Percentiles rank a stretch among this genome's conserved stretches.
These are phyloP conservation scores for Sclerodermus sp. DNA, from an alignment of 2,888 invertebrate genomes.

Conservation along the genomic window DNA sequence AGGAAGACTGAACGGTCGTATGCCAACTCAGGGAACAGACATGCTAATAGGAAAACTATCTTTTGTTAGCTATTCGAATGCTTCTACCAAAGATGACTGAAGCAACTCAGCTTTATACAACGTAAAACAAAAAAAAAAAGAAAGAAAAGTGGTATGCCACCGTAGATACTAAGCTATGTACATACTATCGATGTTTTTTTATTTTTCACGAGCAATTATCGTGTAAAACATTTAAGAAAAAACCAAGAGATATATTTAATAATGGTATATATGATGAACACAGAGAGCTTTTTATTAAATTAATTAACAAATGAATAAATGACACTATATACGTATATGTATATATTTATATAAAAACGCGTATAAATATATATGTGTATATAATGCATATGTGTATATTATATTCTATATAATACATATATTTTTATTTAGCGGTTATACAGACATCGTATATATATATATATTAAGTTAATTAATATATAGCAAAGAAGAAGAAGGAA, in stretches of 20 bases:
- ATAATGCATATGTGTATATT: background rate
- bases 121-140: slow-evolving; percentile 32
- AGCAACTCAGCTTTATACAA: slow-evolving; percentile 45
- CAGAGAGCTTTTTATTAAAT: background rate
- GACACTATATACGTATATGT: slow-evolving; percentile 21
- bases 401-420: background rate
- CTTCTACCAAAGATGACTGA: slow-evolving; percentile 54
- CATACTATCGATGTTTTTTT: slow-evolving; percentile 24
- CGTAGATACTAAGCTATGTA: slow-evolving; percentile 25
- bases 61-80: slow-evolving; percentile 30
- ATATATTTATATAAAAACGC: slow-evolving; percentile 17
- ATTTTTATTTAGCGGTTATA: background rate
- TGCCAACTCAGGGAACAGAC: slow-evolving; percentile 52
- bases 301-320: slow-evolving; percentile 7
- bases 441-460: background rate
- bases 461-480: no score
- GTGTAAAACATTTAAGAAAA: slow-evolving; percentile 14
- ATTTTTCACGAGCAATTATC: slow-evolving; percentile 27
- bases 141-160: slow-evolving; percentile 14
- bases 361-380: background rate
- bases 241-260: slow-evolving; percentile 16
- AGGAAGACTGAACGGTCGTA: slow-evolving; percentile 54
- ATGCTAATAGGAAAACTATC: slow-evolving; percentile 35
- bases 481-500: slow-evolving; percentile 17
- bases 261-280: slow-evolving; percentile 35